phyloP scores from a whole-genome alignment of 2,797 vertebrate species.

The Lutjanus argentimaculatus region DNA sequence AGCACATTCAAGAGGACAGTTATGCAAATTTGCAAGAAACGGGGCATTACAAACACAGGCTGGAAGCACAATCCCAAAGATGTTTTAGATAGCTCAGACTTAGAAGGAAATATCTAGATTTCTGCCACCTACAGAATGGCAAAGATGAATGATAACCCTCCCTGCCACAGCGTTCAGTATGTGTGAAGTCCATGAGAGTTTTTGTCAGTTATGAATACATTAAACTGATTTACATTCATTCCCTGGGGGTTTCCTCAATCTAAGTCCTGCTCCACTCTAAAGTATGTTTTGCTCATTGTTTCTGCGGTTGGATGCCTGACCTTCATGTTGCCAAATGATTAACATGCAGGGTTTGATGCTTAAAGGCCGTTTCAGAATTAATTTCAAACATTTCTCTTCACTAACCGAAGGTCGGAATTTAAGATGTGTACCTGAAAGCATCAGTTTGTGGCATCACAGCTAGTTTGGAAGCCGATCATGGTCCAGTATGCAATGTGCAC shows the following conservation, averaged over 20 bases:
- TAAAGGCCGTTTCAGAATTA: neutral
- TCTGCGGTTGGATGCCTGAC: neutral
- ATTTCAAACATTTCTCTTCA: neutral
- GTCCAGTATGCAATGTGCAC: neutral
- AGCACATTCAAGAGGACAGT: conserved; percentile 23
- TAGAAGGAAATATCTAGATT: neutral
- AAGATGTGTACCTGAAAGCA: neutral
- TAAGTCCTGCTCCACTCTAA: neutral
- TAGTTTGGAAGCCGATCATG: neutral
- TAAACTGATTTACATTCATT: neutral
- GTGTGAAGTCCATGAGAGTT: neutral
- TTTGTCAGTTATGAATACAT: neutral
- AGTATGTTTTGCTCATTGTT: neutral
- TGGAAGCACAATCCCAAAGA: neutral
- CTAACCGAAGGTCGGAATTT: neutral
- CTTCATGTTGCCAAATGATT: neutral
- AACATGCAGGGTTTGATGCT: neutral
- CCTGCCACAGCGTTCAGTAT: neutral
- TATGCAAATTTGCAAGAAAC: conserved; percentile 25
- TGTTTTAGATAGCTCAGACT: neutral
- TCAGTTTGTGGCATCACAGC: neutral
- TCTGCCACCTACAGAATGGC: conserved; percentile 4
- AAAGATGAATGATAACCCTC: neutral
- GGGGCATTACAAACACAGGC: neutral
- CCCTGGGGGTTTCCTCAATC: neutral